Evolutionary conservation across 2,113 vertebrate species (phyloP).

Genomic region (Numenius arquata): DNA sequence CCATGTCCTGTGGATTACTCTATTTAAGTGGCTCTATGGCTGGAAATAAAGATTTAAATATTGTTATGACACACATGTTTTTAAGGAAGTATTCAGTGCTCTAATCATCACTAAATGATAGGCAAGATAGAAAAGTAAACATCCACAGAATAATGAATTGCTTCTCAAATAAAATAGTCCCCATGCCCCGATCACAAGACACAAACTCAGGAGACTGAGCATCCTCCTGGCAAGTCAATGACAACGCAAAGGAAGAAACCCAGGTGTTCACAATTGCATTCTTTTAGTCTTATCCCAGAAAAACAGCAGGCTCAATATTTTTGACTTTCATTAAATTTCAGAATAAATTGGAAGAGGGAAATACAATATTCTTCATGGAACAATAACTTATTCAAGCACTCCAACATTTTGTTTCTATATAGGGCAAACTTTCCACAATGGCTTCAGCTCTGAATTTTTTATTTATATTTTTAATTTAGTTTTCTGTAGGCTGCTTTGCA

Average conservation of each 20-base stretch:
- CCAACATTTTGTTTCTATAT: neutral
- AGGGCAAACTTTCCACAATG: neutral
- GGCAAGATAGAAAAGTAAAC: neutral
- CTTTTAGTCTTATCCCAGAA: neutral
- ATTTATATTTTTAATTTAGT: constrained; percentile 54
- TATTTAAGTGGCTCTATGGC: neutral
- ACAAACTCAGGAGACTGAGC: neutral
- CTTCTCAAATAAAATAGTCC: neutral
- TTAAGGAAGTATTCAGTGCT: neutral
- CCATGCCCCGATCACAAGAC: neutral
- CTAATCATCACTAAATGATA: neutral
- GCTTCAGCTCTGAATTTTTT: constrained; percentile 25
- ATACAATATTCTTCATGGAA: neutral
- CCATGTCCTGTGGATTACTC: neutral
- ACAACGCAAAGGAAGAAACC: neutral
- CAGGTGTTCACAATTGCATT: neutral
- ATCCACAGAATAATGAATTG: neutral
- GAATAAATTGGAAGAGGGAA: neutral
- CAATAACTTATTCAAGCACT: neutral
- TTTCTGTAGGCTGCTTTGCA: constrained; percentile 53
- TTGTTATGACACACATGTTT: neutral
- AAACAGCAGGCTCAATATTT: neutral
- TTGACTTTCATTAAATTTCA: neutral
- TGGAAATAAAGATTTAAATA: neutral
- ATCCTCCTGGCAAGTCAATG: neutral